Percentiles rank a stretch among this genome's conserved stretches.
Evolutionary conservation across 2,113 vertebrate species (phyloP).

Genomic region (Stictonetta naevosa): DNA sequence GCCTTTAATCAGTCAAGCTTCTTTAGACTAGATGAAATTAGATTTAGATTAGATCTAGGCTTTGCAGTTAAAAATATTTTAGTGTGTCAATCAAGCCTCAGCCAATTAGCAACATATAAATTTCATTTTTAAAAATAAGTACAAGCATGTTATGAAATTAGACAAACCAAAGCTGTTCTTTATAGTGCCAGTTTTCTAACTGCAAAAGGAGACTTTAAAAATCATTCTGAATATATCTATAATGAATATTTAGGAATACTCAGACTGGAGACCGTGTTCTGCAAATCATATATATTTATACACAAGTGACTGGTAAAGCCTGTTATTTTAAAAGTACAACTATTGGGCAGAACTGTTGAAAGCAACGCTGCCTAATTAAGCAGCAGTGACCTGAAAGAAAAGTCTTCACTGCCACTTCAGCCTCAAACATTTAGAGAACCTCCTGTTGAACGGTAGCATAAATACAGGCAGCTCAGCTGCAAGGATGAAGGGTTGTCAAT

Average conservation of each 20-base stretch:
- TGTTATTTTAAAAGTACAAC: constrained; percentile 19
- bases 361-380: constrained; percentile 48
- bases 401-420: neutral
- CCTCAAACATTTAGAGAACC: neutral
- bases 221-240: neutral
- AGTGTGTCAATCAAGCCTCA: constrained; percentile 26
- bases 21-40: constrained; percentile 31
- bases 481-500: constrained; percentile 43
- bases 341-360: neutral
- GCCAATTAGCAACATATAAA: constrained; percentile 5
- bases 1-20: constrained; percentile 32
- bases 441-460: neutral
- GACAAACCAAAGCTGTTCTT: neutral
- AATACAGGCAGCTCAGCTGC: neutral
- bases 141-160: neutral
- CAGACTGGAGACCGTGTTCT: neutral
- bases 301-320: neutral
- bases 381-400: constrained; percentile 39
- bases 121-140: constrained; percentile 11
- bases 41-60: constrained; percentile 33
- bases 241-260: neutral
- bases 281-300: neutral
- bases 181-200: neutral
- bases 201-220: neutral
- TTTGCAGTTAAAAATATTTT: constrained; percentile 51